Evolutionary conservation across 2,888 invertebrate genomes (phyloP).

Genomic region (Monochamus alternatus): DNA sequence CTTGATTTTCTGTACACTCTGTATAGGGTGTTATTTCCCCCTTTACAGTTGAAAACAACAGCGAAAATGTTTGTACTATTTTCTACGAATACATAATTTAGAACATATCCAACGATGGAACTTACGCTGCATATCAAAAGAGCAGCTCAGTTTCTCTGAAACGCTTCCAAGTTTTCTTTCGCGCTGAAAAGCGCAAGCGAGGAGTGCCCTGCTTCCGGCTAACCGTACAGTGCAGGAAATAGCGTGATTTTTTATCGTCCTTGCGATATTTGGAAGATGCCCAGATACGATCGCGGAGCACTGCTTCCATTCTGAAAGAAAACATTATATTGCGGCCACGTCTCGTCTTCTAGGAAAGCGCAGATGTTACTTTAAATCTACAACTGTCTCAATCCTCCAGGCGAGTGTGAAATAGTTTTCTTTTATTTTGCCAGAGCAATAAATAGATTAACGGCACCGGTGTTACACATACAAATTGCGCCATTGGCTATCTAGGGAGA

Average conservation of each 20-base stretch:
- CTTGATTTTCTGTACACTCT: too few relatives aligned
- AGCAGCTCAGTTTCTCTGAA: background rate
- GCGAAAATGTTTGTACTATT: too few relatives aligned
- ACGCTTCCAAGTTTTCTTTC: background rate
- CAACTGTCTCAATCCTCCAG: slow-evolving; percentile 66
- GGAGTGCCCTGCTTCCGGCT: slow-evolving; percentile 6
- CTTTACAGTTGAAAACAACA: too few relatives aligned
- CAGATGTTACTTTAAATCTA: slow-evolving; percentile 61
- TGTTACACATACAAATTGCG: slow-evolving; percentile 68
- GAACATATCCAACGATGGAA: too few relatives aligned
- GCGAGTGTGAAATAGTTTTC: slow-evolving; percentile 68
- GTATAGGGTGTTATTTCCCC: too few relatives aligned
- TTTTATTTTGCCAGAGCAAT: slow-evolving; percentile 64
- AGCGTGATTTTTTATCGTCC: slow-evolving; percentile 12
- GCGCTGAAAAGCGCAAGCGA: background rate
- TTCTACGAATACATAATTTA: too few relatives aligned
- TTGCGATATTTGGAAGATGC: slow-evolving; percentile 56
- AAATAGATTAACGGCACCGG: slow-evolving; percentile 65
- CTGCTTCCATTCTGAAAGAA: slow-evolving; percentile 34
- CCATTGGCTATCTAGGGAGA: slow-evolving; percentile 65
- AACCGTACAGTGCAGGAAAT: slow-evolving; percentile 4
- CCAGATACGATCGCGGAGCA: slow-evolving; percentile 46
- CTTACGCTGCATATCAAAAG: too few relatives aligned
- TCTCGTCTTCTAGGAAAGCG: slow-evolving; percentile 59
- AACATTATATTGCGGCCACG: slow-evolving; percentile 56